phyloP scores from a whole-genome alignment of 2,797 vertebrate genomes.

The Myotis vivesi region DNA sequence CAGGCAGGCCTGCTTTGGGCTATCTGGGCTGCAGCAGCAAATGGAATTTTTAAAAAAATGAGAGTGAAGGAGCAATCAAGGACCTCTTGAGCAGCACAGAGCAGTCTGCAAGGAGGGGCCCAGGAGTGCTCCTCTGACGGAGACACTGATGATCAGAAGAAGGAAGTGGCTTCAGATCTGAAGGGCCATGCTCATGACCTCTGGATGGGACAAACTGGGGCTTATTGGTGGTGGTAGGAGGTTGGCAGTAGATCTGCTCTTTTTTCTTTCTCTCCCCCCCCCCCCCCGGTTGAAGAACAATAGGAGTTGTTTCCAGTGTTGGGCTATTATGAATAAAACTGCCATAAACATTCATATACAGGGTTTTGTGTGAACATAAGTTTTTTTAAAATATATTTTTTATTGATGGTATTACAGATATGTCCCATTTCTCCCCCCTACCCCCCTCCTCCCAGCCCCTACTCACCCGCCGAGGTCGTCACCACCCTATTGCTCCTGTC shows the following conservation, averaged over 20 bases:
- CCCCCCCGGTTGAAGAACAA: too few relatives aligned
- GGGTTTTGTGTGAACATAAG: too few relatives aligned
- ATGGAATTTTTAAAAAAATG: neutral
- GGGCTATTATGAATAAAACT: too few relatives aligned
- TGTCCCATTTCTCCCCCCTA: too few relatives aligned
- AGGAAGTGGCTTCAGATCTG: conserved; percentile 19
- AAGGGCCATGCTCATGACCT: neutral
- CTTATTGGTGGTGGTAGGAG: neutral
- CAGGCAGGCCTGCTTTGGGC: neutral
- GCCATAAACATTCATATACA: too few relatives aligned
- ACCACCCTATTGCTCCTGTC: too few relatives aligned
- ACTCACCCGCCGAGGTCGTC: too few relatives aligned
- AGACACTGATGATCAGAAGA: neutral
- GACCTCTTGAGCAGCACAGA: neutral
- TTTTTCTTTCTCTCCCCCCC: neutral
- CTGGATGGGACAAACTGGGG: neutral
- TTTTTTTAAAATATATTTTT: too few relatives aligned
- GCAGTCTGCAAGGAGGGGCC: neutral
- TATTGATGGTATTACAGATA: too few relatives aligned
- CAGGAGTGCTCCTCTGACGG: neutral
- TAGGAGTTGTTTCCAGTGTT: too few relatives aligned
- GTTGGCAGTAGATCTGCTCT: neutral
- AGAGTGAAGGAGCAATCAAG: neutral
- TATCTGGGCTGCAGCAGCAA: neutral
- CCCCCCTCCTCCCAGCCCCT: too few relatives aligned